Base-by-base conservation (phyloP, 2,888 invertebrate genomes). In the Oscheius onirici region DNA sequence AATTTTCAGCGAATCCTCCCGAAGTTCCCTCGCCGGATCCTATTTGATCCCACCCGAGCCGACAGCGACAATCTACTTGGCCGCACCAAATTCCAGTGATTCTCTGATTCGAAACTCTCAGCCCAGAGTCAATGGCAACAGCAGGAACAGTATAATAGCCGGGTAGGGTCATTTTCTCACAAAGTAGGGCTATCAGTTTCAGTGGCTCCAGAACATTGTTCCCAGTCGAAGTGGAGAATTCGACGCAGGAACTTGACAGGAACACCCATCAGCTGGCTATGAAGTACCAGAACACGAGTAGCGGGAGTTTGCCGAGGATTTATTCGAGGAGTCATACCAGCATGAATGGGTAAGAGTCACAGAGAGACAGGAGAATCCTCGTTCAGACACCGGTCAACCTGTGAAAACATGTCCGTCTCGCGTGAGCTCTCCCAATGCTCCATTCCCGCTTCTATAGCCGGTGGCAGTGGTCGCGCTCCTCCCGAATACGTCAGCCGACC, bases 251-350 rank as follows among this genome's bases (percentile, higher is more conserved):
- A 34, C 61, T 79, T 26, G 79, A 79, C 34, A 51, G 75, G 15
- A 79, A 79, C 43, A 79, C 79, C 2, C 77, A 79, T 55, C 67
- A 67, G 1, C 43, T 79, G 43, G 79, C 79, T 8, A 79, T 79
- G 79, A 75, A 74, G 58, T 79, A 79, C 52, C 77, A 77, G 49
- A 78, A 76, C 46, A 72, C 71, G 44, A 55, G 78, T 28, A 76
- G 74, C 15, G 73, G 76, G 44, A 76, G 76, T 51, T 69, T 74
- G 0, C 65, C 76, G 17, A 73, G 73, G 22, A 65, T 72, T 15
- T 26, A 70, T 6, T 70, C 70, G 43, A 68, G 75, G 22, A 78
- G 78, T 52, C 76, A 75, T 44, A 72, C 72, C 3, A 75, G 75
- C 22, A 69, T 75, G 41, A 67, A 66, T 24, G 75, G 58, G 69